Base-by-base conservation (phyloP, 2,797 vertebrate species). In the Sebastes diaconus region DNA sequence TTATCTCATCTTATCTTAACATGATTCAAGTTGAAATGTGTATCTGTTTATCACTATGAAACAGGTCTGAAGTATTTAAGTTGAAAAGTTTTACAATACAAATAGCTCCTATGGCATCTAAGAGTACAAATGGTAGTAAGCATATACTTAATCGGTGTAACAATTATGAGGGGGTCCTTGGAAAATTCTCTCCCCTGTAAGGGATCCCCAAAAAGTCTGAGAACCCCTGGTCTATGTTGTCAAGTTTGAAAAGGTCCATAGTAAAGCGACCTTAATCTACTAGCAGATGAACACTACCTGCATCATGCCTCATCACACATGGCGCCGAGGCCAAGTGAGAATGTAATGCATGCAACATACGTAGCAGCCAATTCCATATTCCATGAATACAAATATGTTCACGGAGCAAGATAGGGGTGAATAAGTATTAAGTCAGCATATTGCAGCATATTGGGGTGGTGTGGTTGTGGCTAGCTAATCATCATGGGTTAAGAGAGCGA, bases 361-460 rank as follows among this genome's bases (percentile, higher is more conserved):
- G 80, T 76, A 58, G 86, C 84, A 81, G 64, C 55, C 76, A 85
- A 88, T 89, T 84, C 64, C 68, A 79, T 89, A 84, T 88, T 83
- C 76, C 66, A 89, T 90, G 88, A 93, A 87, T 87, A 92, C 83
- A 91, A 92, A 93, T 93, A 75, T 78, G 73, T 65, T 82, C 77
- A 69, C 18, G 9, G 69, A 72, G 75, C 55, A 75, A 73, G 73
- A 84, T 61, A 30, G 65, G 55, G 77, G 60, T 59, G 75, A 76
- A 76, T 67, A 85, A 69, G 72, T 88, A 83, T 81, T 10, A 79
- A 74, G 84, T 91, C 81, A 87, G 81, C 74, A 83, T 75, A 73
- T 73, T 24, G 79, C 80, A 87, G 81, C 73, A 81, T 75, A 57
- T 73, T 24, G 77, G 67, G 75, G 64, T 18, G 46, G 34, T 71